Evolutionary conservation across 2,797 vertebrate genomes (phyloP).

Genomic region (Falco berigora): DNA sequence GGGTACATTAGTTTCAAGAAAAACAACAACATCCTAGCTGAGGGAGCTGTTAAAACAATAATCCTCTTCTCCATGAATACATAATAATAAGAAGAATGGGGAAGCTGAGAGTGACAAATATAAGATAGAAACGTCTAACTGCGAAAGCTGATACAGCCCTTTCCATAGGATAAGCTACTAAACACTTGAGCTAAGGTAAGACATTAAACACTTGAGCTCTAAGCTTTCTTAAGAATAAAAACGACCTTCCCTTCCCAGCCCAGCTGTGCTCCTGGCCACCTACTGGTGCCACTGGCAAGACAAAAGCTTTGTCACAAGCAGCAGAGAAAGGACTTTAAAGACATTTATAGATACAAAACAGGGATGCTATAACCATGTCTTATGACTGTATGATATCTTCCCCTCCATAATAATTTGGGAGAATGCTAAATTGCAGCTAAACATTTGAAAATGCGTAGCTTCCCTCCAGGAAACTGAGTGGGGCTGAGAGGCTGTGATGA

Average conservation of each 20-base stretch:
- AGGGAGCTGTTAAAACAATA: not conserved
- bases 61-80: not conserved
- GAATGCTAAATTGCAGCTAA: not conserved
- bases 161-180: not conserved
- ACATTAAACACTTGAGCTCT: not conserved
- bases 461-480: not conserved
- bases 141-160: not conserved
- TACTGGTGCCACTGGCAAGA: fast-evolving
- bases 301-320: not conserved
- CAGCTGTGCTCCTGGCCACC: not conserved
- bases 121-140: not conserved
- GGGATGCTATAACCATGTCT: not conserved
- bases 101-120: not conserved
- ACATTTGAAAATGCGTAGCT: not conserved
- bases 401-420: not conserved
- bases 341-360: not conserved
- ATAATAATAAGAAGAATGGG: not conserved
- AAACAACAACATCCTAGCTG: not conserved
- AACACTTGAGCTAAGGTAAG: not conserved
- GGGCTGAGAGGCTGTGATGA: not conserved
- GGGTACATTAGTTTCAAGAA: not conserved
- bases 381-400: not conserved
- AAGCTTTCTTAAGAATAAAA: not conserved
- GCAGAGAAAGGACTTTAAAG: not conserved
- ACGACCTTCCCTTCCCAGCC: not conserved